Percentiles rank a stretch among this genome's conserved stretches.
Evolutionary conservation across 2,113 vertebrate genomes (phyloP).

Genomic region (Chaenocephalus aceratus): DNA sequence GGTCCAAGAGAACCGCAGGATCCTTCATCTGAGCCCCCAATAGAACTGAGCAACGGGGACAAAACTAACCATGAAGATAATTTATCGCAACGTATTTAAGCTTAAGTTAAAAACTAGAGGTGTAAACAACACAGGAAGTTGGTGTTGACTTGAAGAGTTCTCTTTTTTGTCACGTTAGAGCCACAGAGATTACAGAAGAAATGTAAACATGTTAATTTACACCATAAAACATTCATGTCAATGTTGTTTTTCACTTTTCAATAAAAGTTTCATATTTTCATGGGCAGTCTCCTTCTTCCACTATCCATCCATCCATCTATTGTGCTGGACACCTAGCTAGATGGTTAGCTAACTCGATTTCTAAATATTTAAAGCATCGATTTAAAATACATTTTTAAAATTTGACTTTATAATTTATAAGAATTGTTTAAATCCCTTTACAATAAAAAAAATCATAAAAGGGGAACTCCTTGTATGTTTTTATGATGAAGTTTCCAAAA

Average conservation of each 20-base stretch:
- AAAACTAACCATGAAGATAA: not conserved
- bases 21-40: conserved; percentile 26
- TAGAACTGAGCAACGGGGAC: conserved; percentile 33
- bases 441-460: too few species aligned
- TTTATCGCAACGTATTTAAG: not conserved
- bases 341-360: too few species aligned
- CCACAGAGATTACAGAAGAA: not conserved
- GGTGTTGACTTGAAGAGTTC: not conserved
- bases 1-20: conserved; percentile 7
- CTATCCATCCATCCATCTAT: too few species aligned
- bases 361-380: not conserved
- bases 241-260: too few species aligned
- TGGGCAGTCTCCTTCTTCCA: too few species aligned
- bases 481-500: not conserved
- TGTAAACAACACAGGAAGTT: conserved; percentile 6
- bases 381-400: not conserved
- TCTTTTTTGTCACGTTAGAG: not conserved
- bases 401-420: not conserved
- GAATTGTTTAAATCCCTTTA: not conserved
- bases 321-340: too few species aligned
- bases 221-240: not conserved
- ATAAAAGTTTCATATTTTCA: too few species aligned
- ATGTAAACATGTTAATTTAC: not conserved
- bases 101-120: not conserved
- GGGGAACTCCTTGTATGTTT: not conserved